Conservation (phyloP, 2,113 vertebrate species). For the human (Homo sapiens) region DNA sequence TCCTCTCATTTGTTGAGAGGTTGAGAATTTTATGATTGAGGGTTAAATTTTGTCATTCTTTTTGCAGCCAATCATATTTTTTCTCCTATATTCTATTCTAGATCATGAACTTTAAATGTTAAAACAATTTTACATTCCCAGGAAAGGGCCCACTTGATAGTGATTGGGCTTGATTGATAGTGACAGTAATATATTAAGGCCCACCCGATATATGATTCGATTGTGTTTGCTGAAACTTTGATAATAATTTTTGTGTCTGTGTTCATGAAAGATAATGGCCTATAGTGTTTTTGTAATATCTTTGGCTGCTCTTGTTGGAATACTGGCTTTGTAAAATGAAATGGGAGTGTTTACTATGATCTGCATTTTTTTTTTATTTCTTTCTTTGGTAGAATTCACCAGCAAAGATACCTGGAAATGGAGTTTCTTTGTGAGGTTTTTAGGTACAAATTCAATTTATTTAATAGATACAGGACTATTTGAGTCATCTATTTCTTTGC, state of each 20-base stretch:
- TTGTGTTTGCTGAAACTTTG: not conserved
- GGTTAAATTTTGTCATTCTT: not conserved
- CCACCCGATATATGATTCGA: not conserved
- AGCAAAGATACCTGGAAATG: not conserved
- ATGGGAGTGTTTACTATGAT: not conserved
- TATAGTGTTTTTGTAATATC: not conserved
- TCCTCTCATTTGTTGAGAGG: not conserved
- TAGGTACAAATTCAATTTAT: not conserved
- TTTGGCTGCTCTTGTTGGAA: not conserved
- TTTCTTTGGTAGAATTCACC: not conserved
- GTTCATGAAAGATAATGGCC: not conserved
- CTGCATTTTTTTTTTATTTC: not conserved
- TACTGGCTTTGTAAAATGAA: not conserved
- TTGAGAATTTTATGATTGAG: not conserved
- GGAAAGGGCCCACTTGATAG: not conserved
- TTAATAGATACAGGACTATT: not conserved
- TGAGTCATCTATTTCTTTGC: not conserved
- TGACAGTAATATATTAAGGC: not conserved
- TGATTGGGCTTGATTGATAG: not conserved
- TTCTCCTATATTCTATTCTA: not conserved
- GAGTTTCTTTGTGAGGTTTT: not conserved
- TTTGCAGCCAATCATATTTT: not conserved
- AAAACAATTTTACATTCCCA: not conserved
- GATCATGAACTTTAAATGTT: not conserved
- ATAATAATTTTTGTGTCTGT: not conserved